Base-by-base conservation (phyloP, 2,113 vertebrate genomes). In the Tauraco erythrolophus region DNA sequence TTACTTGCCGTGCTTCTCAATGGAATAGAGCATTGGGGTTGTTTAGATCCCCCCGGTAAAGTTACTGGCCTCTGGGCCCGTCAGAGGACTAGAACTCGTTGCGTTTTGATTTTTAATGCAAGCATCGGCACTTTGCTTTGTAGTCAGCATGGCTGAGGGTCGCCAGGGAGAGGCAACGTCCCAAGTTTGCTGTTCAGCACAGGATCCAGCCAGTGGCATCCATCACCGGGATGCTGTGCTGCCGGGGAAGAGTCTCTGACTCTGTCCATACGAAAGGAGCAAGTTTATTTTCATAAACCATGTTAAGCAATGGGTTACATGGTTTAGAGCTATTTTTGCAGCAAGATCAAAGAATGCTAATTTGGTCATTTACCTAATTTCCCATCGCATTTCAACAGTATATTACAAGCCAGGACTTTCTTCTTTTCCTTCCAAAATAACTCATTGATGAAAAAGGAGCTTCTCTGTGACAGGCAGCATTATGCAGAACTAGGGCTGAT, bases 141-240 rank as follows among this genome's bases (percentile, higher is more conserved):
- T 17, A 37, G 46, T 8, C 15, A 74, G 51, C 39, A 45, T 18
- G 70, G 54, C 48, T 72, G 30, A 41, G n/a, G 14, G 9, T 45
- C 4, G n/a, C 15, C 10, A 0, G 50, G 41, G 41, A 76, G 16
- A 57, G 50, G 14, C 3, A 3, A 43, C 45, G 57, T 46, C 62
- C 50, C 14, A 24, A 1, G 61, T 46, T 53, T 77, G 33, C 62
- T 19, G 23, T 43, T 84, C 21, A 33, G 62, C 33, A 6, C 31
- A 18, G 58, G 71, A 60, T 72, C 58, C 3, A 14, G 23, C 19
- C 0, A 0, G 9, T 45, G 76, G 57, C 45, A 48, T 48, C 62
- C 0, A 0, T 62, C 70, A 45, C 33, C 0, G 0, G 39, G 70
- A 51, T 22, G 0, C 0, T 1, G 22, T 7, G 3, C 41, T 71